A percentile compares a stretch with the other conserved stretches of the same genome.
These are phyloP conservation scores for Mesoligia furuncula DNA, from an alignment of 2,888 invertebrate genomes.

Conservation along the genomic window DNA sequence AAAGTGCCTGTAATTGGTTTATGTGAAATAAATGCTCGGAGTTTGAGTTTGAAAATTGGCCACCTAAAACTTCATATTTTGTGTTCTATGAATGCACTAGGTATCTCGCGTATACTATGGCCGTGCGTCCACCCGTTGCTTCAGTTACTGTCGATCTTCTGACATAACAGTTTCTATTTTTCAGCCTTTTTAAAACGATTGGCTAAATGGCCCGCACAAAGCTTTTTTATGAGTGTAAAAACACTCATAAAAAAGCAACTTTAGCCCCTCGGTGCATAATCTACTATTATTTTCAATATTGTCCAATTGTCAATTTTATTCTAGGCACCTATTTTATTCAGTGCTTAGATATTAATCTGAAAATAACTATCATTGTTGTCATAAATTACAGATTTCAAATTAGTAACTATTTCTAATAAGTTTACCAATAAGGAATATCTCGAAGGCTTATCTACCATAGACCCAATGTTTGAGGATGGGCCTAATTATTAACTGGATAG, in stretches of 20 bases:
- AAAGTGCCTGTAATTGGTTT: no score
- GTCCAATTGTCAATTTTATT: conserved; percentile 8
- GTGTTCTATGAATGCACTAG: background rate
- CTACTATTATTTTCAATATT: background rate
- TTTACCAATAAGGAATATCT: conserved; percentile 6
- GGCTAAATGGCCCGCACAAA: conserved; percentile 6
- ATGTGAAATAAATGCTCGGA: no score
- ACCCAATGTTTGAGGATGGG: background rate
- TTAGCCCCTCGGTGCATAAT: no score
- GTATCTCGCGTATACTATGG: conserved; percentile 50
- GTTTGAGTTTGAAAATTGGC: no score
- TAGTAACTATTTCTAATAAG: background rate
- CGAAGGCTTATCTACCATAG: background rate
- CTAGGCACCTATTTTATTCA: conserved; percentile 11
- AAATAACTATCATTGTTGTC: conserved; percentile 22
- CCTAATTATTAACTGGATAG: no score
- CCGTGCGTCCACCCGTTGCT: conserved; percentile 65
- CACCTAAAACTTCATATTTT: background rate
- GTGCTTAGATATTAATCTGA: conserved; percentile 6
- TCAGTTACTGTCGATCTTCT: conserved; percentile 41
- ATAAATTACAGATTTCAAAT: conserved; percentile 22
- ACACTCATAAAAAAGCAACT: no score
- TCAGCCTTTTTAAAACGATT: conserved; percentile 28
- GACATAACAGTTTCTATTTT: conserved; percentile 36
- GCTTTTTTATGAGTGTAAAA: conserved; percentile 5